A percentile compares a stretch with the other conserved stretches of the same genome.
These are phyloP conservation scores for Apamea epomidion DNA, from an alignment of 2,888 invertebrate genomes.

Conservation along the genomic window DNA sequence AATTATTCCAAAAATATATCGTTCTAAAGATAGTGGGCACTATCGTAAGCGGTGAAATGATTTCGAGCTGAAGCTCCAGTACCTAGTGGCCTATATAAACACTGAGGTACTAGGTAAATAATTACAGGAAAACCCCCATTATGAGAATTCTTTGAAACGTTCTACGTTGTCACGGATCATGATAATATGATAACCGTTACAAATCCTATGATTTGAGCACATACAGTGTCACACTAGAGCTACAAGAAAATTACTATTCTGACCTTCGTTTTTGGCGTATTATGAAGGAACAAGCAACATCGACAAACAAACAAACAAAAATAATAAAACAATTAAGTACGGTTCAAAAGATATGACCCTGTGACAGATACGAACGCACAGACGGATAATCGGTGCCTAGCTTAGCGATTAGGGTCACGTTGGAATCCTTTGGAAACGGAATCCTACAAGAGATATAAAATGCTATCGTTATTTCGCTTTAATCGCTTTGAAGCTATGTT, in stretches of 20 bases:
- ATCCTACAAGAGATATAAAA: not conserved
- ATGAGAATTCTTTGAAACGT: constrained; percentile 20
- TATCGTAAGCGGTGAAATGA: constrained; percentile 59
- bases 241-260: not conserved
- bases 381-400: not conserved
- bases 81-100: constrained; percentile 68
- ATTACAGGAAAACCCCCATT: constrained; percentile 57
- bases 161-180: not conserved
- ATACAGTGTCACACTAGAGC: not conserved
- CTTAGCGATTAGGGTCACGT: not conserved
- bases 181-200: not conserved
- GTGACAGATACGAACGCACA: not conserved
- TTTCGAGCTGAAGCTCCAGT: constrained; percentile 58
- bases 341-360: not conserved
- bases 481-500: constrained; percentile 25
- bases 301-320: not conserved
- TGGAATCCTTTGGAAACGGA: not conserved
- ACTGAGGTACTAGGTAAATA: not conserved
- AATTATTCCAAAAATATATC: constrained; percentile 68
- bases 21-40: constrained; percentile 51
- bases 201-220: not conserved
- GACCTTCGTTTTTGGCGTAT: not conserved
- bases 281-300: not conserved
- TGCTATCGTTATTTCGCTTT: constrained; percentile 11
- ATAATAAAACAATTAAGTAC: not conserved